Base-by-base conservation (phyloP, 1,140 invertebrate genomes). In the Drosophila leontia region DNA sequence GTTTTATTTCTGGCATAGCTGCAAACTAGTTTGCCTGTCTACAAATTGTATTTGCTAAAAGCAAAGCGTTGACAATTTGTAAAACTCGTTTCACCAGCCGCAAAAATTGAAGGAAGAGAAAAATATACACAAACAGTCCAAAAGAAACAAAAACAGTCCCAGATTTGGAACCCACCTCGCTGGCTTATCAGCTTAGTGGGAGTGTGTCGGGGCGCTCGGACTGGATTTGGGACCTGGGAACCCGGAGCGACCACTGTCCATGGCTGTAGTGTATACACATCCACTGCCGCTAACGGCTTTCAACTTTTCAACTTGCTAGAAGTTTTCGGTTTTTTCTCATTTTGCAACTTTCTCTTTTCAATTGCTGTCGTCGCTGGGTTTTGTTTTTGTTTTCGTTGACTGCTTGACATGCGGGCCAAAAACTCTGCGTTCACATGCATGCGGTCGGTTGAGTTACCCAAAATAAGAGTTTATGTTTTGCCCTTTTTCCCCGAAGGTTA, bases 51-150 rank as follows among this genome's bases (percentile, higher is more conserved):
- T 85, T 90, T 90, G 74, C 85, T 75, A 74, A 90, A 81, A 76
- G 78, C 81, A 70, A 85, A 88, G 81, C 85, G 85, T 90, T 87
- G 84, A 90, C 85, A 90, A 85, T 90, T 88, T 85, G 85, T 85
- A 90, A 90, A 90, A 90, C 85, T 90, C 78, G 85, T 90, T 90
- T 75, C 80, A 81, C 84, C 67, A 85, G 84, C 71, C 64, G 68
- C 45, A 51, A 61, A 75, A 83, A 75, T 47, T 45, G 41, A 17
- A 65, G 61, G 34, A 34, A 57, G 23, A 56, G 32, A 58, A 34
- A 50, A 58, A 71, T 19, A 57, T 50, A 68, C 42, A 56, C 57
- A 62, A 76, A 57, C 50, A 39, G 58, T 19, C 41, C 51, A 26
- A 71, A 71, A 48, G 19, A 55, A 39, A 39, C 53, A 56, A 56